Evolutionary conservation across 2,113 vertebrate genomes (phyloP), one percentile per base, ranked within the genome.

Genomic region (Microcebus murinus): DNA sequence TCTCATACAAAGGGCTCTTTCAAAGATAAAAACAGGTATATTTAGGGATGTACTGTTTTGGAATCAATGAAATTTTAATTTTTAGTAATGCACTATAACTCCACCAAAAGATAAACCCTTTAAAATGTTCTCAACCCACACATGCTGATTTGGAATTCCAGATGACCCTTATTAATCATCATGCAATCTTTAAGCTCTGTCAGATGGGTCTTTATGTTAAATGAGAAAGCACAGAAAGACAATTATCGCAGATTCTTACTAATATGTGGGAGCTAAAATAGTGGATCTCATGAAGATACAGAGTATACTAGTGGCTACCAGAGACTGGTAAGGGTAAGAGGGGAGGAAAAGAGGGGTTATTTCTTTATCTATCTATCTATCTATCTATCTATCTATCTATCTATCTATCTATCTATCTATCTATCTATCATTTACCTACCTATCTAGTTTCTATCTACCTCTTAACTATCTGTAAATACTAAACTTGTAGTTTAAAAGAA

Each of bases 1-100:
- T 95, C 6, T 87, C 73, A 91, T 85, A 74, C 6, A 67, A 87
- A 50, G 10, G 6, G 4, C 3, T 95, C 27, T 86, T 67, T 71
- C 42, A 86, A 20, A 94, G 31, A 83, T 67, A 59, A 63, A 77
- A 39, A 71, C 20, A 79, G 13, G 8, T 90, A 80, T 76, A 50
- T 52, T 63, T 59, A 82, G 29, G 83, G 42, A 50, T 59, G 27
- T 79, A 71, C 2, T 3, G 63, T 83, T 93, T 86, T 93, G 68
- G 8, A 79, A 87, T 87, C 50, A 65, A 52, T 94, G 29, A 87
- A 48, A 65, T 93, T 87, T 95, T 83, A 86, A 92, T 48, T 93
- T 92, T 96, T 79, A 82, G 18, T 23, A 88, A 29, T 39, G 21
- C 14, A 80, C 2, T 91, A 2, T 84, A 21, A 63, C 1, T 42